Base-by-base conservation (phyloP, 1,140 invertebrate genomes). In the Bombus waltoni region DNA sequence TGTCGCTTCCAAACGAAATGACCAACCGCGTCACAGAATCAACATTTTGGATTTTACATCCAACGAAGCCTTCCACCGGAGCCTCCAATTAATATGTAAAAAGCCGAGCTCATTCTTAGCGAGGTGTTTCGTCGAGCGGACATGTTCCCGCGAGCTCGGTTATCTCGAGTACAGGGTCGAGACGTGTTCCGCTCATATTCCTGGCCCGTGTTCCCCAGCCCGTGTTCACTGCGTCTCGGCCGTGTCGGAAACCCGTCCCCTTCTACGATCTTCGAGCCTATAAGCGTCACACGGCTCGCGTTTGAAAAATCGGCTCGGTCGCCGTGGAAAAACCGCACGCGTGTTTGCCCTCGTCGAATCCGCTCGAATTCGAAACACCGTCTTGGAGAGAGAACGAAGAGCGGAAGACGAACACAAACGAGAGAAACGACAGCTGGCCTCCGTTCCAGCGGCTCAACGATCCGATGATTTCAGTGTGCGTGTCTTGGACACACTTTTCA, bases 311-410 rank as follows among this genome's bases (percentile, higher is more conserved):
- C 78, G 82, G 8, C 76, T 53, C 35, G 42, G 32, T 28, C 40
- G 57, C 76, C 32, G 9, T 53, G 47, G 86, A 79, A 87, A 74
- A 87, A 65, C 75, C 42, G 32, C 86, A 42, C 42, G 84, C 79
- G 70, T 83, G 83, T 86, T 91, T 79, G 84, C 47, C 47, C 47
- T 22, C 18, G 47, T 53, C 47, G 47, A 53, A 53, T 70, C 92
- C 88, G 81, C 85, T 91, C 78, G 90, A 91, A 93, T 93, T 93
- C 91, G 91, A 91, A 91, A 92, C 92, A 86, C 84, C 44, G 88
- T 77, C 90, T 89, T 89, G 89, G 38, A 22, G 53, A 71, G 73
- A 83, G 68, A 86, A 81, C 89, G 88, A 88, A 91, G 89, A 88
- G 90, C 88, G 80, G 86, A 53, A 53, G 47, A 22, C 47, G 18